A percentile compares a stretch with the other conserved stretches of the same genome.
phyloP scores from a whole-genome alignment of 2,113 vertebrate species.

The human (Homo sapiens) region GRCh38 chr5:9195501-9196000 shows the following conservation, averaged over 20 bases:
- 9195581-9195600: not conserved
- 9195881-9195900: fast-evolving
- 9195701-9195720: not conserved
- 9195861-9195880: fast-evolving
- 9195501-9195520: not conserved
- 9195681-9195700: not conserved
- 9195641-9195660: not conserved
- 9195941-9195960: not conserved
- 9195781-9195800: not conserved
- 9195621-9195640: not conserved
- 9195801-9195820: not conserved
- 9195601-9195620: not conserved
- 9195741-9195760: not conserved
- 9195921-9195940: not conserved
- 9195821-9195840: not conserved
- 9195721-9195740: not conserved
- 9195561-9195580: not conserved
- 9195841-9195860: fast-evolving
- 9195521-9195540: not conserved
- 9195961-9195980: fast-evolving
- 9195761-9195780: not conserved
- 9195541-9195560: not conserved
- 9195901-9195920: not conserved
- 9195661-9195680: not conserved
- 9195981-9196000: fast-evolving